Percentiles rank a stretch among this genome's conserved stretches.
Evolutionary conservation across 1,140 invertebrate species (phyloP).

Genomic region (Bursaphelenchus mucronatus): DNA sequence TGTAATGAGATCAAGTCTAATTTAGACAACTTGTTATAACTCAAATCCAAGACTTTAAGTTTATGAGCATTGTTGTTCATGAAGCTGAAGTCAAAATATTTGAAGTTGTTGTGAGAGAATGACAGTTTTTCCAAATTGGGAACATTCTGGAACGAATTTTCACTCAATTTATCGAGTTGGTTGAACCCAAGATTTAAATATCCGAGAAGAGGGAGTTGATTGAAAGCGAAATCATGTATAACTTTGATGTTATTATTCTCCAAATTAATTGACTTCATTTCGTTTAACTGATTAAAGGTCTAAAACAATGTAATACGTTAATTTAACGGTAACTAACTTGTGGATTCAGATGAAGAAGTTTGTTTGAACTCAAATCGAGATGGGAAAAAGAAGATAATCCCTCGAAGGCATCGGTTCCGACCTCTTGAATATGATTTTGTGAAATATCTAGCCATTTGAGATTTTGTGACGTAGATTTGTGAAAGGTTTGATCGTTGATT

Average conservation of each 20-base stretch:
- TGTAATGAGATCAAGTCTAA: slow-evolving; percentile 31
- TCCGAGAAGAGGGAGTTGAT: slow-evolving; percentile 11
- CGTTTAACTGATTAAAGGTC: slow-evolving; percentile 31
- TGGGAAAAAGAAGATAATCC: slow-evolving; percentile 28
- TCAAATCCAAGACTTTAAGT: slow-evolving; percentile 34
- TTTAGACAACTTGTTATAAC: slow-evolving; percentile 24
- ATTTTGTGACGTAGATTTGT: slow-evolving; percentile 4
- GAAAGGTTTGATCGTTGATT: slow-evolving; percentile 23
- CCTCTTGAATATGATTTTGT: slow-evolving; percentile 20
- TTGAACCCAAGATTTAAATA: slow-evolving; percentile 2
- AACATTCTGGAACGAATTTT: slow-evolving; percentile 14
- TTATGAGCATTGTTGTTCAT: slow-evolving; percentile 15
- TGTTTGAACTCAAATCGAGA: slow-evolving; percentile 32
- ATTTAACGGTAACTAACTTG: slow-evolving; percentile 26
- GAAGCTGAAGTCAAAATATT: slow-evolving; percentile 4
- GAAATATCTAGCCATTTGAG: slow-evolving; percentile 15
- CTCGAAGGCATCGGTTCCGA: slow-evolving; percentile 18
- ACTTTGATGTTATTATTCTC: slow-evolving; percentile 34
- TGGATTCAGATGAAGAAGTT: slow-evolving; percentile 33
- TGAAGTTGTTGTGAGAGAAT: slow-evolving; percentile 6
- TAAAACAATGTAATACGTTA: slow-evolving; percentile 17
- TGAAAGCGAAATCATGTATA: slow-evolving; percentile 14
- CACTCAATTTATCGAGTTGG: slow-evolving; percentile 3
- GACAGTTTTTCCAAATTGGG: background rate
- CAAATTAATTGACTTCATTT: slow-evolving; percentile 39